Conservation (phyloP, 2,888 invertebrate species). For the Pristionchus entomophagus region DNA sequence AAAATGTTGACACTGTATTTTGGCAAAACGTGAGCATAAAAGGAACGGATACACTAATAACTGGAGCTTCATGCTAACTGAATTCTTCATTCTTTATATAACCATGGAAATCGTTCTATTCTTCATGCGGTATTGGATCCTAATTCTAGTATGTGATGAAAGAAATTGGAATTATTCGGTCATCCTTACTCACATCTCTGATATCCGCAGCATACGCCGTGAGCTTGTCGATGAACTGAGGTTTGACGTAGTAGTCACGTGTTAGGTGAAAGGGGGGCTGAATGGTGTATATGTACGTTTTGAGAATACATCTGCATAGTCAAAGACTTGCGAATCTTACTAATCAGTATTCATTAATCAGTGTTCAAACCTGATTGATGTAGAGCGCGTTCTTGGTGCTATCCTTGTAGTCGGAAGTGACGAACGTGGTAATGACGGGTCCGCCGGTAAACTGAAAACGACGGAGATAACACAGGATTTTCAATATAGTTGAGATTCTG, state of each 20-base stretch:
- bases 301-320: too few relatives aligned
- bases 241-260: constrained; percentile 55
- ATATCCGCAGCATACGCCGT: constrained; percentile 49
- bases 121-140: neutral
- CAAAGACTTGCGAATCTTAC: neutral
- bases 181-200: constrained; percentile 25
- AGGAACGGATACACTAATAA: too few relatives aligned
- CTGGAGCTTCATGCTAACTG: too few relatives aligned
- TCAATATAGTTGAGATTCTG: too few relatives aligned
- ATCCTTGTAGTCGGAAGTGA: constrained; percentile 50
- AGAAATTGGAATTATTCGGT: too few relatives aligned
- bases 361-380: constrained; percentile 51
- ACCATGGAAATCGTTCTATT: neutral
- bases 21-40: too few relatives aligned
- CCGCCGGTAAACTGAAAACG: constrained; percentile 44
- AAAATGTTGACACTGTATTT: too few relatives aligned
- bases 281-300: too few relatives aligned
- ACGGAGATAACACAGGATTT: too few relatives aligned
- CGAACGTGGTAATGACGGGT: constrained; percentile 47
- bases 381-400: constrained; percentile 50
- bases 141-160: neutral
- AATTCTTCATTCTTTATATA: too few relatives aligned
- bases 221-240: constrained; percentile 52
- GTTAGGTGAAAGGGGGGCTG: constrained; percentile 48
- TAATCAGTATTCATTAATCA: too few relatives aligned